Percentiles rank a stretch among this genome's conserved stretches.
These are phyloP conservation scores for Oikopleura vanhoeffeni DNA, from an alignment of 23 tunicate species.

Conservation along the genomic window DNA sequence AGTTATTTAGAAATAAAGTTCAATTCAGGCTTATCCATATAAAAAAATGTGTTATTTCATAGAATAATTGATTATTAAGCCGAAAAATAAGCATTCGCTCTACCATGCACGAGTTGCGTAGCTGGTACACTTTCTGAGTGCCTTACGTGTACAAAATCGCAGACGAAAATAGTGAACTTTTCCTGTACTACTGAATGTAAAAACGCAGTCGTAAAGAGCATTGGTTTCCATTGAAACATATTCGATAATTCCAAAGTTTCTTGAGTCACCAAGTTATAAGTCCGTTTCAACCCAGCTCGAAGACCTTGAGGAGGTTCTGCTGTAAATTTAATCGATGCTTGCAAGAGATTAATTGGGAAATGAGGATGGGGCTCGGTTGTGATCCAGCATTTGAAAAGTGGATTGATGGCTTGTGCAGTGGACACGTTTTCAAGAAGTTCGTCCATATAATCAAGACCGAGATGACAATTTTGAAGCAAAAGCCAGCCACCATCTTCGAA, in stretches of 20 bases:
- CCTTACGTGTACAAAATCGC: no score
- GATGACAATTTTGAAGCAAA: conserved; percentile 90
- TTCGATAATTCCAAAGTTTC: conserved; percentile 76
- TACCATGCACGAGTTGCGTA: no score
- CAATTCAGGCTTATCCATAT: no score
- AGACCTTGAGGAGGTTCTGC: conserved; percentile 98
- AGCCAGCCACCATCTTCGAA: conserved; percentile 96
- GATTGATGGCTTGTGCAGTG: conserved; percentile 54
- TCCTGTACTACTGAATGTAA: conserved; percentile 86
- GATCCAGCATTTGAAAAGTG: conserved; percentile 69
- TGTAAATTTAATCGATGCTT: conserved; percentile 88
- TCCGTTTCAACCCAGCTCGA: conserved; percentile 86
- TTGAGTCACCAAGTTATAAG: conserved; percentile 62
- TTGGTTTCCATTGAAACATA: conserved; percentile 99
- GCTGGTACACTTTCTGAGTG: no score
- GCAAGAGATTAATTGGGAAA: conserved; percentile 92
- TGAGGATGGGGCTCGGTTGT: conserved; percentile 92
- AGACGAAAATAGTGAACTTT: no score
- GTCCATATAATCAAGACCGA: conserved; percentile 90
- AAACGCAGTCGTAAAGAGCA: conserved; percentile 80
- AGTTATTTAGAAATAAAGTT: no score
- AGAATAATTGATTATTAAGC: no score
- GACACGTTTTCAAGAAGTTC: conserved; percentile 85
- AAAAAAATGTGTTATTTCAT: no score
- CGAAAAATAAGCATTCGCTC: no score